Evolutionary conservation across 2,113 vertebrate species (phyloP).

Genomic region (Ivindomyrus marchei): DNA sequence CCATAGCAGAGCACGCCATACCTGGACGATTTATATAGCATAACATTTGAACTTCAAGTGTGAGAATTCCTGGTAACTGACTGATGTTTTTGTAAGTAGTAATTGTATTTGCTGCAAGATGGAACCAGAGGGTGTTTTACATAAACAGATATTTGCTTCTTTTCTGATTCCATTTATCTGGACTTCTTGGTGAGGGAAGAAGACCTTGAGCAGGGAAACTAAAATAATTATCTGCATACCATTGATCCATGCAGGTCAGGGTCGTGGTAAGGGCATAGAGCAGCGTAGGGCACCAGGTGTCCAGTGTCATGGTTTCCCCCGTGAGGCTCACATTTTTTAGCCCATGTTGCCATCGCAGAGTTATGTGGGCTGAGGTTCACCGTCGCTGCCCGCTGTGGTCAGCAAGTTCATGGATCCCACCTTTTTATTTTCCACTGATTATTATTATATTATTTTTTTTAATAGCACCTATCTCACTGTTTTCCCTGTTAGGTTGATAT

Average conservation of each 20-base stretch:
- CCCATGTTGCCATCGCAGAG: neutral
- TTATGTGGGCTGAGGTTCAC: neutral
- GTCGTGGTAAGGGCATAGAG: neutral
- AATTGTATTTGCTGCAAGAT: neutral
- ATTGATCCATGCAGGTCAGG: neutral
- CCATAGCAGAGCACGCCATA: neutral
- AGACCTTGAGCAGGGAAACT: neutral
- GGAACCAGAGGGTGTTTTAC: neutral
- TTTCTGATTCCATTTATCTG: neutral
- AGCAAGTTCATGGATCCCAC: neutral
- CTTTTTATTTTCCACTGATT: neutral
- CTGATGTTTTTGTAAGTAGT: neutral
- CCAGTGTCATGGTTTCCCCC: neutral
- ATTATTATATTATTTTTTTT: neutral
- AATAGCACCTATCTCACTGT: neutral
- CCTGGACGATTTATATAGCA: neutral
- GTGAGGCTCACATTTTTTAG: neutral
- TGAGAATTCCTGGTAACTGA: neutral
- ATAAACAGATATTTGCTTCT: neutral
- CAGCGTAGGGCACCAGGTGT: neutral
- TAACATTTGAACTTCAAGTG: neutral
- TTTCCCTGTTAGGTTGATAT: neutral
- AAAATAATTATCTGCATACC: neutral
- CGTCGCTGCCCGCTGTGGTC: neutral
- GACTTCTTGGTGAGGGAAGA: neutral